Evolutionary conservation across 2,797 vertebrate species (phyloP).

Genomic region (Limosa lapponica): DNA sequence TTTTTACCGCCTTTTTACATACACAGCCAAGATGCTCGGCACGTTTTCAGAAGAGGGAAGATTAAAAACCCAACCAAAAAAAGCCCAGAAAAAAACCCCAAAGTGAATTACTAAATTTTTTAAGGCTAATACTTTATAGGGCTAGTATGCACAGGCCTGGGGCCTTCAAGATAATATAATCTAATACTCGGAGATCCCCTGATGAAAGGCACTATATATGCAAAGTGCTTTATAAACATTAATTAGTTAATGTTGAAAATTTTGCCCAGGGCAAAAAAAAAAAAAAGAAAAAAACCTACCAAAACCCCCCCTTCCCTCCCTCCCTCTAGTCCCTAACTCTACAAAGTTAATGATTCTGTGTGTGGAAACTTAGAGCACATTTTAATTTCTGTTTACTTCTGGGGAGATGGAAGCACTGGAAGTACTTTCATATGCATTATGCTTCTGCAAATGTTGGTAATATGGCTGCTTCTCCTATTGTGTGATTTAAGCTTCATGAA

Average conservation of each 20-base stretch:
- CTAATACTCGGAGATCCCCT: conserved; percentile 73
- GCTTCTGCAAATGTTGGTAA: neutral
- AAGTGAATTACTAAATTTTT: conserved; percentile 38
- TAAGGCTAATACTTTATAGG: conserved; percentile 62
- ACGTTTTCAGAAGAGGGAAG: conserved; percentile 35
- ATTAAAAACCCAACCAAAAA: conserved; percentile 47
- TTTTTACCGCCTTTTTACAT: neutral
- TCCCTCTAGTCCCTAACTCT: conserved; percentile 56
- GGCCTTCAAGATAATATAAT: conserved; percentile 73
- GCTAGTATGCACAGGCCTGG: conserved; percentile 60
- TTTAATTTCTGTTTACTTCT: conserved; percentile 67
- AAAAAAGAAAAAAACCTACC: neutral
- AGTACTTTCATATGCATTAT: neutral
- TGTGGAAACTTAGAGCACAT: conserved; percentile 34
- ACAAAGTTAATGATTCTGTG: conserved; percentile 69
- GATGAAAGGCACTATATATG: conserved; percentile 78
- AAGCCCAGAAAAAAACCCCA: neutral
- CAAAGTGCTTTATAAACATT: conserved; percentile 76
- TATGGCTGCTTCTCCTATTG: neutral
- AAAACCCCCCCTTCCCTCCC: conserved; percentile 58
- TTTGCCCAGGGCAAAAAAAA: conserved; percentile 50
- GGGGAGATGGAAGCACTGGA: conserved; percentile 14
- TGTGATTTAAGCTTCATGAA: neutral
- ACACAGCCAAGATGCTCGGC: neutral
- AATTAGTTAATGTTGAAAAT: conserved; percentile 75